Base-by-base conservation (phyloP, 2,797 vertebrate genomes). In the Microcaecilia unicolor region DNA sequence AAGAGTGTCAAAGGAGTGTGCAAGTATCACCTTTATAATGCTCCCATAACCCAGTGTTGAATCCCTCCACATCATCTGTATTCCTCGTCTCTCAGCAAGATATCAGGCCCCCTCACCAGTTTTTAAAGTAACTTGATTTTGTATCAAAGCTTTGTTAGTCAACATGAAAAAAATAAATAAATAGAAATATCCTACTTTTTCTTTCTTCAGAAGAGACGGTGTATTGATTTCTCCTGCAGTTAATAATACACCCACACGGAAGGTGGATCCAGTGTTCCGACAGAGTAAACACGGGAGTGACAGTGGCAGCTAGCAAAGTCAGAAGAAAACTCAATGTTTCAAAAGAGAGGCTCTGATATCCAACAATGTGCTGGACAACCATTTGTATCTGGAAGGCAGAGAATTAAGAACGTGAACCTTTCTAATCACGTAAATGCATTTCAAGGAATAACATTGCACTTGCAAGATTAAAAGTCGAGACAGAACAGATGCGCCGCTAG, bases 191-290 rank as follows among this genome's bases (percentile, higher is more conserved):
- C 85, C 73, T 63, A 90, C 83, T 64, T 69, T 75, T 80, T 63
- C 63, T 56, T 15, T 80, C 68, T 18, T 80, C 71, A 1, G 83
- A 71, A 8, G 55, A 28, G 22, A 59, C 55, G 1, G 56, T 23
- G 2, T 20, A 48, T 1, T 64, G 14, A 16, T 68, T 76, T 52
- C 53, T 82, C 40, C 74, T 77, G 74, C 93, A 99, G 48, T 94
- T 90, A 72, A 99, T 92, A 70, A 96, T 86, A 76, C 96, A 99
- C 50, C 96, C 96, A 7, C 96, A 99, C 10, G 95, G 96, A 61
- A 98, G 76, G 67, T 97, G 93, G 49, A 83, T 78, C 93, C 95
- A 98, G 51, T 64, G 85, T 61, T 92, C 84, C 2, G 95, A 98
- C 50, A 99, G 75, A 47, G 92, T 70, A 14, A 98, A 98, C 31